Evolutionary conservation across 2,888 invertebrate species (phyloP), one percentile per base, ranked within the genome.

Genomic region (Holacanthella duospinosa): DNA sequence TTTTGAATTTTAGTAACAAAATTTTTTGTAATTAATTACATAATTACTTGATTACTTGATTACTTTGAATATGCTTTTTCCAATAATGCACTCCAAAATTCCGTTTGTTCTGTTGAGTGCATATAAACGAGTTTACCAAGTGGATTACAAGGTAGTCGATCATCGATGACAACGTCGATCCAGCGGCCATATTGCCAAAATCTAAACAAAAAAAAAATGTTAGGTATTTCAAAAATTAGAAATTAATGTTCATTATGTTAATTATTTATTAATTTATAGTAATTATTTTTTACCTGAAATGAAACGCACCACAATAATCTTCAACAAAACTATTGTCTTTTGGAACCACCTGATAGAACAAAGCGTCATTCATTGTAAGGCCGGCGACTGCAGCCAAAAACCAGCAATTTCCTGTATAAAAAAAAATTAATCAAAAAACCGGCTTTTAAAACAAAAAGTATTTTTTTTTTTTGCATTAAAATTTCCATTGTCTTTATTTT

Each of bases 1-100:
- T 21, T 21, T 36, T 36, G 9, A 36, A 36, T 6, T 36, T 6
- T n/a, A n/a, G n/a, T n/a, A n/a, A n/a, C 6, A 36, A 36, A 36
- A 12, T 36, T 36, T 36, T 36, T 36, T 36, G 36, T 12, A 36
- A n/a, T n/a, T n/a, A n/a, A n/a, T n/a, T n/a, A n/a, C n/a, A n/a
- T n/a, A n/a, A n/a, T n/a, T n/a, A n/a, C n/a, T n/a, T 21, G 3
- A 48, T 21, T 48, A 1, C 12, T 19, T 12, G 53, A 60, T 63
- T 61, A 78, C 81, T 82, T 82, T 55, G 82, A 82, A 74, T 82
- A 83, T 27, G 82, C 82, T 73, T 83, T 83, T 74, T 83, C 82
- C 63, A 83, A 71, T 12, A 83, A 75, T 1, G 83, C 82, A 67
- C 80, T 81, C 83, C 83, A 83, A 74, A 83, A 83, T 72, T 83